Base-by-base conservation (phyloP, 2,888 invertebrate genomes). In the Scrobipalpa costella region DNA sequence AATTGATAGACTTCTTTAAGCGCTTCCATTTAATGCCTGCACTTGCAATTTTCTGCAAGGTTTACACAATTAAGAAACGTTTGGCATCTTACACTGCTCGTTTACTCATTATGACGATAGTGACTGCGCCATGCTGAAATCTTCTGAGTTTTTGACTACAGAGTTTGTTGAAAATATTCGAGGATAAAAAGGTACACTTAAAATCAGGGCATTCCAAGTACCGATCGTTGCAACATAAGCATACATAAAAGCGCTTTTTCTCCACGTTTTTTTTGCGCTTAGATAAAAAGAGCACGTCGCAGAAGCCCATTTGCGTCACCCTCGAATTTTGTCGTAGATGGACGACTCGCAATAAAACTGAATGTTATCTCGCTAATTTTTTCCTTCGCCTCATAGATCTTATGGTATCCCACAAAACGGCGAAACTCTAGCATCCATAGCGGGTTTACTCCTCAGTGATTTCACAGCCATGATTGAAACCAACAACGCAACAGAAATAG, bases 331-430 rank as follows among this genome's bases (percentile, higher is more conserved):
- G 71, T 70, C 73, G 74, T 68, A 79, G 81, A 85, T 74, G 77
- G 73, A 83, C 83, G 79, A 73, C 73, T 40, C 64, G 81, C 76
- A 83, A 85, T 85, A 86, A 85, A 84, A 80, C 75, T 80, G 78
- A 83, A 85, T 84, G 84, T 82, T 84, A 85, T 86, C 83, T 83
- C 71, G 73, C 83, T 82, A 86, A 84, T 86, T 86, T 84, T 85
- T 85, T 78, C 74, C 70, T 69, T 72, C 71, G 67, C 73, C 73
- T 73, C 72, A 71, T 58, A 76, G 11, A 19, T 21, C 21, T 50
- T 21, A 15, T 50, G 7, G 50, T 17, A 21, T 21, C 1, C 17
- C 49, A 19, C 49, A 1, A 15, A 19, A 73, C 75, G 71, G 71
- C 69, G 68, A 73, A 70, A 72, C 72, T 72, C 70, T 65, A 68